Evolutionary conservation across 2,888 invertebrate genomes (phyloP).

Genomic region (Bimastos eiseni): DNA sequence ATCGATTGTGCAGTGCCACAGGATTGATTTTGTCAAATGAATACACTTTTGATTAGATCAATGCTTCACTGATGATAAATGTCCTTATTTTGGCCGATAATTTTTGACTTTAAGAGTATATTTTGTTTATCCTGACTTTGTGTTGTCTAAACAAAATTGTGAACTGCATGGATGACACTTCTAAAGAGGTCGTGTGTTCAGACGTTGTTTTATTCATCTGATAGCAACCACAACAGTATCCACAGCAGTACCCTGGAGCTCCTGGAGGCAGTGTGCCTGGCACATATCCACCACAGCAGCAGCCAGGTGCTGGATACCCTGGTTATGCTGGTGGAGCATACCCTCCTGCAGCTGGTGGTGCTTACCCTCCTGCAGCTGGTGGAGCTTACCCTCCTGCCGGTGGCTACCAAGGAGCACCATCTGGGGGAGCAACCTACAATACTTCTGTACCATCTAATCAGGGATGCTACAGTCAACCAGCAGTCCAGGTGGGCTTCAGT

Average conservation of each 20-base stretch:
- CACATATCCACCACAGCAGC: constrained; percentile 33
- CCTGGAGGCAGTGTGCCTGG: constrained; percentile 18
- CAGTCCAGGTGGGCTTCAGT: neutral
- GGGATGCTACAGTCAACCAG: neutral
- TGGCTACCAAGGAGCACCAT: constrained; percentile 10
- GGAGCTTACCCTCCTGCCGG: neutral
- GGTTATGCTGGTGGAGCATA: neutral
- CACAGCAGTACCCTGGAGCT: neutral
- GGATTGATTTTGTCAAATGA: no score
- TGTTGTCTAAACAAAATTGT: neutral
- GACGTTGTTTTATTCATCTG: neutral
- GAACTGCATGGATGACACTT: no score
- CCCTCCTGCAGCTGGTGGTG: neutral
- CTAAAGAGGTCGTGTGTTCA: neutral
- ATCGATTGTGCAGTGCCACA: no score
- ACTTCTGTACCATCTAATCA: neutral
- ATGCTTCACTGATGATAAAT: neutral
- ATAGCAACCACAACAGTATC: constrained; percentile 8
- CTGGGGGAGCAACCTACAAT: neutral
- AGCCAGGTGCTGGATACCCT: constrained; percentile 23
- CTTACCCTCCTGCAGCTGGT: neutral
- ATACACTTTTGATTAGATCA: no score
- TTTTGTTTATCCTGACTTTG: constrained; percentile 9
- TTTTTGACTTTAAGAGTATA: neutral
- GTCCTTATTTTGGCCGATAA: neutral